phyloP scores from a whole-genome alignment of 2,113 vertebrate genomes.

The Lipotes vexillifer region DNA sequence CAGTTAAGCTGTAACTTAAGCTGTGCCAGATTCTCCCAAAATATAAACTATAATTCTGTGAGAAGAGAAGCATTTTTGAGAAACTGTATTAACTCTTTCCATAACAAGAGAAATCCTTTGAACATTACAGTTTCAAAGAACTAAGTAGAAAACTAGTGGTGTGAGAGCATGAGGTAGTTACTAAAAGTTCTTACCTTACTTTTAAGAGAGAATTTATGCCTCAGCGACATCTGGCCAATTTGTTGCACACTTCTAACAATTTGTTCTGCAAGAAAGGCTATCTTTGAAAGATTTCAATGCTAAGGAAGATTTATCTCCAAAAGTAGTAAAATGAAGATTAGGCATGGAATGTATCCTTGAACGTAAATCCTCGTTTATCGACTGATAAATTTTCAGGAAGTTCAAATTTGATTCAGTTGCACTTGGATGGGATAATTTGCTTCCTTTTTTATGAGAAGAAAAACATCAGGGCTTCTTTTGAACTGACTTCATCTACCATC shows the following conservation, averaged over 20 bases:
- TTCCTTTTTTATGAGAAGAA: slow-evolving; percentile 37
- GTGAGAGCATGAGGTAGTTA: background rate
- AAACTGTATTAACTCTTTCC: slow-evolving; percentile 51
- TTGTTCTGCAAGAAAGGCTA: slow-evolving; percentile 45
- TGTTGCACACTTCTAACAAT: slow-evolving; percentile 39
- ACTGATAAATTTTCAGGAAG: slow-evolving; percentile 66
- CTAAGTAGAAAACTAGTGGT: background rate
- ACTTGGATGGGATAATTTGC: slow-evolving; percentile 31
- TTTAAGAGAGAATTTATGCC: background rate
- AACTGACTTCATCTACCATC: background rate
- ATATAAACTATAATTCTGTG: slow-evolving; percentile 66
- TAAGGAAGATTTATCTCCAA: slow-evolving; percentile 58
- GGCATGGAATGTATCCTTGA: slow-evolving; percentile 67
- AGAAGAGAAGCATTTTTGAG: slow-evolving; percentile 48
- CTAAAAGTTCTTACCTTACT: slow-evolving; percentile 22
- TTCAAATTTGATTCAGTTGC: slow-evolving; percentile 51
- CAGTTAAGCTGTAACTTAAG: slow-evolving; percentile 56
- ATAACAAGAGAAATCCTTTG: background rate
- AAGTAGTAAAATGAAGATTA: slow-evolving; percentile 70
- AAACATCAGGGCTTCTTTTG: slow-evolving; percentile 33
- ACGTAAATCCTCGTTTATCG: slow-evolving; percentile 61
- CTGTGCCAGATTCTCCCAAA: slow-evolving; percentile 54
- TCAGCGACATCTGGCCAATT: slow-evolving; percentile 53
- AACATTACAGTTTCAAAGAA: background rate
- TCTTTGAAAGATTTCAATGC: slow-evolving; percentile 53